Base-by-base conservation (phyloP, 2,888 invertebrate species). In the Dexiosoma caninum region DNA sequence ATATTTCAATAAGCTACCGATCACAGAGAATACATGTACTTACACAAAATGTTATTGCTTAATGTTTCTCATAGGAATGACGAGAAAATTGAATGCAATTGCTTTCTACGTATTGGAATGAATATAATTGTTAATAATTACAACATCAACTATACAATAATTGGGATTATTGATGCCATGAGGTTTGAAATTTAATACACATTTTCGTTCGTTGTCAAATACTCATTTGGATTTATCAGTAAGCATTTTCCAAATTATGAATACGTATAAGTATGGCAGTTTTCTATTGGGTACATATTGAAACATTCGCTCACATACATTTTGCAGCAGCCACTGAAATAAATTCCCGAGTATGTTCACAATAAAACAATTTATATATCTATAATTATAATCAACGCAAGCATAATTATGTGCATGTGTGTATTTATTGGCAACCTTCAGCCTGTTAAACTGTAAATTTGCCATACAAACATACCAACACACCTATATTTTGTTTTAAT, bases 401-500 rank as follows among this genome's bases (percentile, higher is more conserved):
- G 23, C 37, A 51, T 14, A 30, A 32, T 12, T 51, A 23, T 21
- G 12, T 8, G 21, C 23, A 5, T 35, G 3, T 21, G 6, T 37
- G 10, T n/a, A n/a, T 44, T 16, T 32, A 55, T 55, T 74, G 66
- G 46, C 66, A 74, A 74, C 37, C 44, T 55, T 74, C 53, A 37
- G 27, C 46, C 6, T 55, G 37, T 23, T 57, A 46, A 46, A 40
- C 57, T 74, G 46, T 57, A 74, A 74, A 74, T 57, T 74, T 66
- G 40, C 37, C 55, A 55, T 62, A 32, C 46, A 42, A 62, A 74
- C 69, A 79, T n/a, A n/a, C n/a, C n/a, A n/a, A n/a, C n/a, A 79
- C 70, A 64, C 42, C 64, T 64, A 74, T 35, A 74, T 75, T 71
- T 74, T 69, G 62, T 79, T n/a, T 74, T 79, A 79, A 75, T 75